Evolutionary conservation across 2,113 vertebrate genomes (phyloP), one percentile per base, ranked within the genome.

Genomic region (Cyanoderma ruficeps): DNA sequence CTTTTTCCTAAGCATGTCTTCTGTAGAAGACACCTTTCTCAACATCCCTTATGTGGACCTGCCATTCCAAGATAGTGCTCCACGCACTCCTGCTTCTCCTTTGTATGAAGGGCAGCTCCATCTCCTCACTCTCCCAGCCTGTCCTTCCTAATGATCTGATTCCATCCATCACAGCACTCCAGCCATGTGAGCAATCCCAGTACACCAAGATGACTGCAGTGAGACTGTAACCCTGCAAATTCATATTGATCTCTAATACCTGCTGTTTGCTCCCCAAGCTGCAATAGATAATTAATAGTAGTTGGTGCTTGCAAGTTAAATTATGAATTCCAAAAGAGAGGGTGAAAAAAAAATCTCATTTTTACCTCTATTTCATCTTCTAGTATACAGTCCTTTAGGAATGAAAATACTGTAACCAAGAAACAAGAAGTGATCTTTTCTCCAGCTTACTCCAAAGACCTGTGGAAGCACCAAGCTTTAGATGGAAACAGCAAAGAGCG

Each of bases 1-100:
- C 33, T 41, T 85, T 61, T 47, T 50, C 28, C 47, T 71, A 42
- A 76, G n/a, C 9, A 42, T 8, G 6, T 49, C 15, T 12, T 70
- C 65, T 70, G 17, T 16, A 50, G 47, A 74, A 92, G 52, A 63
- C 31, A 46, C 4, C 23, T 60, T 42, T 18, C 16, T 35, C 28
- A 74, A 23, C 25, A n/a, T 13, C 39, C 7, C 7, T n/a, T 17
- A 5, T 20, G 5, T 42, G n/a, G 0, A 0, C 53, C 8, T 70
- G 50, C 31, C 35, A 30, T 59, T 14, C 33, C 39, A 46, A 50
- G 23, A 74, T 0, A 42, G 19, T 53, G 8, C 30, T 88, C 30
- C 57, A 63, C 2, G 6, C 2, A 0, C 12, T 67, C 31, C 20
- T 80, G 57, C 24, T 64, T 19, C 24, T 64, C 37, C 11, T n/a